phyloP scores from a whole-genome alignment of 2,797 vertebrate genomes.

The Enteromius anoplus region DNA sequence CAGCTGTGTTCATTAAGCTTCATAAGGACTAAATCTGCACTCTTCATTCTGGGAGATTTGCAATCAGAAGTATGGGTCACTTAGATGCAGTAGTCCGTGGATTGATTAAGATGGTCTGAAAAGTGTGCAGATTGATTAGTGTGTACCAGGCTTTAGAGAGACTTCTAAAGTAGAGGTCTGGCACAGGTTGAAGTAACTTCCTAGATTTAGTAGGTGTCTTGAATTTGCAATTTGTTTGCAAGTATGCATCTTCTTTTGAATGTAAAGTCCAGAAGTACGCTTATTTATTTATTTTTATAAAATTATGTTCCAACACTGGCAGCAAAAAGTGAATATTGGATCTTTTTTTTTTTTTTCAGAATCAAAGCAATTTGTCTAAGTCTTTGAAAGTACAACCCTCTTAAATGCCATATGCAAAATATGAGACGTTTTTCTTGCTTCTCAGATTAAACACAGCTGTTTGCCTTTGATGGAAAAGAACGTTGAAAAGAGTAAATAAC shows the following conservation, averaged over 20 bases:
- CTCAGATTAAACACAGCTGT: slow-evolving; percentile 20
- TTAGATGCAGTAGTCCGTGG: slow-evolving; percentile 14
- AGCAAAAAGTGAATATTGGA: background rate
- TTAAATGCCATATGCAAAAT: background rate
- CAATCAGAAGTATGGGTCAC: slow-evolving; percentile 46
- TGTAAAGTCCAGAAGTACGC: background rate
- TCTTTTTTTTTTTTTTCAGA: background rate
- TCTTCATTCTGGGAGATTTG: slow-evolving; percentile 35
- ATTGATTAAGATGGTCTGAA: slow-evolving; percentile 34
- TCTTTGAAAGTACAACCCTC: slow-evolving; percentile 10
- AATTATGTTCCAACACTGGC: background rate
- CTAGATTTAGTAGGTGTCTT: background rate
- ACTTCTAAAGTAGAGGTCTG: slow-evolving; percentile 8
- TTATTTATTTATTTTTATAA: background rate
- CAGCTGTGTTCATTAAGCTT: slow-evolving; percentile 55
- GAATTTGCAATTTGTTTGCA: background rate
- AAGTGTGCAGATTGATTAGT: slow-evolving; percentile 12
- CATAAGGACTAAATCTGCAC: slow-evolving; percentile 31
- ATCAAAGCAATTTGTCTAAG: slow-evolving; percentile 3
- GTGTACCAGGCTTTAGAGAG: background rate
- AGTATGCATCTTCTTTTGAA: background rate
- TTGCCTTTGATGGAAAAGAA: slow-evolving; percentile 12
- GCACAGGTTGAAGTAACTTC: background rate
- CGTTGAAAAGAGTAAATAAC: background rate
- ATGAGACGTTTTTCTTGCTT: background rate